Conservation (phyloP, 2,797 vertebrate genomes). For the Onychomys leucogaster region DNA sequence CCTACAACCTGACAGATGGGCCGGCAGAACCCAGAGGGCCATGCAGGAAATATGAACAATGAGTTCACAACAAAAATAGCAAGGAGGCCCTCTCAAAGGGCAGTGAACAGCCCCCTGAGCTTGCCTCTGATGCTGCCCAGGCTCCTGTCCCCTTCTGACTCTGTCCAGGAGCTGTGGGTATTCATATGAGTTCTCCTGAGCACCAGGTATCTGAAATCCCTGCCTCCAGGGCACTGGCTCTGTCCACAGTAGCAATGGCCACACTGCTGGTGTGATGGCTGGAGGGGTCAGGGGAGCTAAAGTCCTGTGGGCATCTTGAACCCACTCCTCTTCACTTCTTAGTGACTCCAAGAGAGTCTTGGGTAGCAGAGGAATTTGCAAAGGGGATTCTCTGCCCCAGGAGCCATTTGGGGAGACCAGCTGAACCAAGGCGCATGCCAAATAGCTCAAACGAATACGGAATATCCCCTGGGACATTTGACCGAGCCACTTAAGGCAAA, state of each 20-base stretch:
- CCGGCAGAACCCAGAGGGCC: background rate
- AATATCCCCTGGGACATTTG: background rate
- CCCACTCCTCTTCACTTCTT: background rate
- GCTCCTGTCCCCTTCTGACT: background rate
- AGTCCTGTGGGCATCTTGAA: background rate
- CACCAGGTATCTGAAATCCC: background rate
- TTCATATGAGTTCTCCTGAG: background rate
- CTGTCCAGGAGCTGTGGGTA: background rate
- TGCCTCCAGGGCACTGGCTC: background rate
- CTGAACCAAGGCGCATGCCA: background rate
- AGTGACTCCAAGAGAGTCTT: background rate
- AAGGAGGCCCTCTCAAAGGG: background rate
- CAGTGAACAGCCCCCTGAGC: too few species aligned
- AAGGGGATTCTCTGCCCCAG: background rate
- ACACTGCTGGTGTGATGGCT: background rate
- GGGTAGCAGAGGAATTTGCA: background rate
- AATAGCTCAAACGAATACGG: background rate
- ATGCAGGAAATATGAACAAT: background rate
- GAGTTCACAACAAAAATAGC: background rate
- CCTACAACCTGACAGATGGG: background rate
- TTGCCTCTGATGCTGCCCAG: background rate
- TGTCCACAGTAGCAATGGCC: background rate
- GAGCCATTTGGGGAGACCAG: background rate
- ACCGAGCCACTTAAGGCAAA: background rate
- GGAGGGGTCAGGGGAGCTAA: fast-evolving